phyloP scores from a whole-genome alignment of 2,113 vertebrate genomes.

The Orycteropus afer region DNA sequence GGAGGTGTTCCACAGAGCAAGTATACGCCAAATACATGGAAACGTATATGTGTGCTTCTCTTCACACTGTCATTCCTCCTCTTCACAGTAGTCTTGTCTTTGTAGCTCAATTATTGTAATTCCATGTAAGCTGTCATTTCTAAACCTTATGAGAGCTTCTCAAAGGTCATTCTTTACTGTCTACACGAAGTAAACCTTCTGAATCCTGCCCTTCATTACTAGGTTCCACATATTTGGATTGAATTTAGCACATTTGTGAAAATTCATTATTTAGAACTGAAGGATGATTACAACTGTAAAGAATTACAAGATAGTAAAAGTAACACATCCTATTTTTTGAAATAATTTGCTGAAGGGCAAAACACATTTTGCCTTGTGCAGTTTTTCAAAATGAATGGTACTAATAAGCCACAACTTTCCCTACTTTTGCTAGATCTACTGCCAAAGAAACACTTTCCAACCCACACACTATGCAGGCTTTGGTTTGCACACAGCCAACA shows the following conservation, averaged over 20 bases:
- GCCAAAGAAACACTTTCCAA: background rate
- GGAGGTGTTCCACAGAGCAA: background rate
- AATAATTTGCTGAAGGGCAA: background rate
- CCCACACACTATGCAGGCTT: background rate
- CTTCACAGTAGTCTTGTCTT: background rate
- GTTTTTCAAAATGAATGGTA: background rate
- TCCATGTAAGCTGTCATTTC: background rate
- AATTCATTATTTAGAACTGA: background rate
- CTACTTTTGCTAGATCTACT: background rate
- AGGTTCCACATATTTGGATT: background rate
- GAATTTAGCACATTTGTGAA: background rate
- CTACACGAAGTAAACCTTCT: background rate
- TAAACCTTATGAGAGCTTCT: background rate
- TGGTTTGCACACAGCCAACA: too few relatives aligned
- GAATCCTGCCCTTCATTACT: background rate
- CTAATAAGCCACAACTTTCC: background rate
- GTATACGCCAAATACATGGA: background rate
- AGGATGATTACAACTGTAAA: background rate
- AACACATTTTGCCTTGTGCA: background rate
- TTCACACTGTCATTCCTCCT: fast-evolving
- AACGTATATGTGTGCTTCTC: background rate
- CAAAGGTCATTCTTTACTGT: background rate
- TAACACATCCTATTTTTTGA: background rate
- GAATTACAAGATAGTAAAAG: background rate
- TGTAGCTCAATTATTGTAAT: background rate